Conservation (phyloP, 1,140 invertebrate species). For the Telenomus remus region DNA sequence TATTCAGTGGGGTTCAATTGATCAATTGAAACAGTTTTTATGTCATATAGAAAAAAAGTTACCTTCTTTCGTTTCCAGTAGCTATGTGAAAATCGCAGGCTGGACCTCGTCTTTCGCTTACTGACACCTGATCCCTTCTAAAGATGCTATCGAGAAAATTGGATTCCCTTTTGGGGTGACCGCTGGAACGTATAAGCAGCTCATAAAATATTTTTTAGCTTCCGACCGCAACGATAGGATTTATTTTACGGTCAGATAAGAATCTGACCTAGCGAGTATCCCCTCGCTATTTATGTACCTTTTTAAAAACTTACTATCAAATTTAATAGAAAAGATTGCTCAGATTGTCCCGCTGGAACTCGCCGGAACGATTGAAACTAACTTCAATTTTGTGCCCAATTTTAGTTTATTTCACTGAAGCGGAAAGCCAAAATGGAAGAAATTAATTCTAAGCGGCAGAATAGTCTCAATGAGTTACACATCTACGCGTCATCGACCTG, state of each 20-base stretch:
- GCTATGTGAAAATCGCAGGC: conserved; percentile 40
- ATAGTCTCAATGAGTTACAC: conserved; percentile 51
- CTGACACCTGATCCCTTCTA: conserved; percentile 72
- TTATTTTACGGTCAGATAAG: conserved; percentile 73
- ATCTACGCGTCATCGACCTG: conserved; percentile 41
- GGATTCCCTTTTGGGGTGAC: conserved; percentile 74
- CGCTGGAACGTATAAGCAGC: conserved; percentile 75
- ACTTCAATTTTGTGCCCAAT: no score
- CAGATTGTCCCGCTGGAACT: conserved; percentile 2
- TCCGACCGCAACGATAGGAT: conserved; percentile 67
- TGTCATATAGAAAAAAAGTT: conserved; percentile 32
- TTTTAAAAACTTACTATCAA: conserved; percentile 28
- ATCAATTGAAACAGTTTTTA: conserved; percentile 8
- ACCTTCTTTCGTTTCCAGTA: conserved; percentile 17
- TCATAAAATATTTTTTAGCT: conserved; percentile 76
- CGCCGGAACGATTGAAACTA: background rate
- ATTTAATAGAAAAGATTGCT: conserved; percentile 34
- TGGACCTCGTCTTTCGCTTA: conserved; percentile 50
- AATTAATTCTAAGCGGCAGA: conserved; percentile 52
- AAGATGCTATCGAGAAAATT: conserved; percentile 76
- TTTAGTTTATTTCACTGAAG: background rate
- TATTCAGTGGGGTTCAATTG: background rate
- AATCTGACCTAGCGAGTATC: conserved; percentile 65
- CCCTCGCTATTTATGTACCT: conserved; percentile 42
- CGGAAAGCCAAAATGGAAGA: no score